A percentile compares a stretch with the other conserved stretches of the same genome.
Evolutionary conservation across 2,113 vertebrate species (phyloP).

Genomic region (Calypte anna): DNA sequence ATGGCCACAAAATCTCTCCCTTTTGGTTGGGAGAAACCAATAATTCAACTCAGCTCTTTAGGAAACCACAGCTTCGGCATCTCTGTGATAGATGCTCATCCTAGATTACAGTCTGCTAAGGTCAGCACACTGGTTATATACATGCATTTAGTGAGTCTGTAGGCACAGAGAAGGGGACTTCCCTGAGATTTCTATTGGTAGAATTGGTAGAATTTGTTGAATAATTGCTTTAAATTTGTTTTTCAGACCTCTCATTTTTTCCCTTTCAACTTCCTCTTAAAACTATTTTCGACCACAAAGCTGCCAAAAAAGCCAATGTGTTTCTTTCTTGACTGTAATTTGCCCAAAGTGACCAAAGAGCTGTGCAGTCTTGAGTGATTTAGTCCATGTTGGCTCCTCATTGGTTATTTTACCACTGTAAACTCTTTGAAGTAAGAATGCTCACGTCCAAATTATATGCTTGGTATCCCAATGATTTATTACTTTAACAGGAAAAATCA

Average conservation of each 20-base stretch:
- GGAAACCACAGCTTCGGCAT: constrained; percentile 23
- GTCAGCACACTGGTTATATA: not conserved
- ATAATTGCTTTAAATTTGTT: not conserved
- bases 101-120: not conserved
- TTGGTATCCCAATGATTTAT: not conserved
- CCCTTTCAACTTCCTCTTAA: not conserved
- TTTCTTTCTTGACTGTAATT: not conserved
- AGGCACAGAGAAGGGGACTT: not conserved
- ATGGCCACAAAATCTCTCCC: not conserved
- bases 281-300: not conserved
- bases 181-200: not conserved
- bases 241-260: not conserved
- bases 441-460: not conserved
- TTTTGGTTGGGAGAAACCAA: not conserved
- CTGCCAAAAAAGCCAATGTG: not conserved
- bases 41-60: not conserved
- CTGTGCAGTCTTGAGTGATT: not conserved
- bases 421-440: not conserved
- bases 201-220: not conserved
- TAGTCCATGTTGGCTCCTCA: not conserved
- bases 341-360: not conserved
- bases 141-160: not conserved
- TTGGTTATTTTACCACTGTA: not conserved
- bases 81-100: not conserved
- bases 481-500: not conserved